Percentiles rank a stretch among this genome's conserved stretches.
Conservation (phyloP, 1,140 invertebrate species). For the Scylla paramamosain region DNA sequence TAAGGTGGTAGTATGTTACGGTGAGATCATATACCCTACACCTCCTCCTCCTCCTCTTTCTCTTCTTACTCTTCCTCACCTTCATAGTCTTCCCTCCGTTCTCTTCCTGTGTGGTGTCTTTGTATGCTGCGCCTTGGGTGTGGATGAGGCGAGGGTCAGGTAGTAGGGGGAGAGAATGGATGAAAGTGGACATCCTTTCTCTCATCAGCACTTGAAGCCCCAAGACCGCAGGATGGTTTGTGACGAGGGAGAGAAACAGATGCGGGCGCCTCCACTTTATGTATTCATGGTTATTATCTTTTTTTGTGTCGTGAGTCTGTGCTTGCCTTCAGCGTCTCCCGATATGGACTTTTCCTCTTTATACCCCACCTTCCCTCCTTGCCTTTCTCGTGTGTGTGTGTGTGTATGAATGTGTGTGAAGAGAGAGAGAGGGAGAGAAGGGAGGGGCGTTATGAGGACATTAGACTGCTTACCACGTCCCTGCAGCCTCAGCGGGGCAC, state of each 20-base stretch:
- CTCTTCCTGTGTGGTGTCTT: neutral
- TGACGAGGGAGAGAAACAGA: neutral
- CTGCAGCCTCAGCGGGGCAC: conserved; percentile 37
- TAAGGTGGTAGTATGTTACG: neutral
- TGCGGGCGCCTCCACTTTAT: neutral
- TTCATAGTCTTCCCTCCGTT: neutral
- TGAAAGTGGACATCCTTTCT: neutral
- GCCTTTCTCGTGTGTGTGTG: neutral
- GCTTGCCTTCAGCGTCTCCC: neutral
- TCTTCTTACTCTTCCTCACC: neutral
- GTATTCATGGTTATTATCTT: neutral
- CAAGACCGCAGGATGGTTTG: neutral
- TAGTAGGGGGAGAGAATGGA: neutral
- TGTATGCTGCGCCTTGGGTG: neutral
- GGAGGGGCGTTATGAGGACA: conserved; percentile 41
- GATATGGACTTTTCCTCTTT: too few relatives aligned
- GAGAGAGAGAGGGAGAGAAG: neutral
- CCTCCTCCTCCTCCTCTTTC: neutral
- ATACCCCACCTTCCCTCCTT: neutral
- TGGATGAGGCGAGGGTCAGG: neutral
- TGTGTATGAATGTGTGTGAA: too few relatives aligned
- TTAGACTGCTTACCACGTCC: neutral
- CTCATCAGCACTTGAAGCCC: neutral
- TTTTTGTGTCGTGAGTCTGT: neutral
- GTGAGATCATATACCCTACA: neutral